Evolutionary conservation across 1,140 invertebrate species (phyloP), one percentile per base, ranked within the genome.

Genomic region (Ceratitis capitata): DNA sequence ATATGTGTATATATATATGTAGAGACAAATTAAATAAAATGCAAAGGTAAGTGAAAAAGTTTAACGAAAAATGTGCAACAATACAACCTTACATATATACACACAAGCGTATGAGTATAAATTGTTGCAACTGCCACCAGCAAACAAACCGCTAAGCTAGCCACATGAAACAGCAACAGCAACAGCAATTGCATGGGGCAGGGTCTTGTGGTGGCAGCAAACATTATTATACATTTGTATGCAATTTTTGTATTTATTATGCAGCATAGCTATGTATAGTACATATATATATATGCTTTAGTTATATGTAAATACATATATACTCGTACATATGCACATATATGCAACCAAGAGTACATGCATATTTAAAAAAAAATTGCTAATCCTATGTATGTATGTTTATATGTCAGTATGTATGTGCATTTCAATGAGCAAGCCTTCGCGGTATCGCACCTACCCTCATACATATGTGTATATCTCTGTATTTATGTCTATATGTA

Each of bases 21-120:
- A 26, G 29, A 39, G 45, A 45, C 12, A n/a, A 12, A 47, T 23
- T 7, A 64, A 64, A 35, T 10, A n/a, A 23, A 78, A 78, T 45
- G 35, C 39, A 45, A 26, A 42, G 42, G 69, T 78, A 78, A 78
- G 45, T 78, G 39, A 78, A 78, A 45, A 78, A 78, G 69, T 78
- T 78, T 45, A 69, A 32, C 32, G 61, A 69, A 69, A 69, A 39
- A 69, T 78, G 39, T 39, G 69, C 69, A 78, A 78, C 35, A 78
- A 78, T 78, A 45, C 45, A 45, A 23, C n/a, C n/a, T n/a, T 78
- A 1, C 51, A 53, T 23, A 23, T 19, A 56, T 19, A 42, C 2
- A 39, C n/a, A 26, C 5, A 64, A 12, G 7, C 12, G 23, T 7
- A n/a, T 53, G 3, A n/a, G 23, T n/a, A n/a, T 19, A 53, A 45